Base-by-base conservation (phyloP, 2,888 invertebrate species). In the Oligia strigilis region DNA sequence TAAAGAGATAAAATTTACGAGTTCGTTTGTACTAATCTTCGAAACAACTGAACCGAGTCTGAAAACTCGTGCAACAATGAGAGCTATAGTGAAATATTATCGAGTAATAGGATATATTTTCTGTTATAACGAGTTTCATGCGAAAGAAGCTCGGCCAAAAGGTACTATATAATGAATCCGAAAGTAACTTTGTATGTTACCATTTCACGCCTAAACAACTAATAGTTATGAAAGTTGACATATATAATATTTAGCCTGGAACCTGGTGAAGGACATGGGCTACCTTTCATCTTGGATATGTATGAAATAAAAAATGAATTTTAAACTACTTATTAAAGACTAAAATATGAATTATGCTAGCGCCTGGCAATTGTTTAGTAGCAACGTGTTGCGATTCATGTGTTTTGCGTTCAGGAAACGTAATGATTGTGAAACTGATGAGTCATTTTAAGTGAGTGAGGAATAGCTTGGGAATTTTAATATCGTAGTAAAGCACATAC, bases 301-400 rank as follows among this genome's bases (percentile, higher is more conserved):
- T 29, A 49, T 70, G 0, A 29, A 70, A 14, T n/a, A 29, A 49
- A 6, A 8, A 0, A 70, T 52, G 36, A 23, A 71, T 40, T 14
- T 14, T 9, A 58, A 40, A 70, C 14, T 29, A 14, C 62, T 62
- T 14, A 19, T 3, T 69, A 23, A 4, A 4, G 19, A 6, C 49
- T 14, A 52, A 23, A 36, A 1, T 52, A 36, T 1, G 14, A 13
- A 46, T 46, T 36, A 36, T 14, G 49, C 9, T 49, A 36, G 40
- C 23, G 83, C 80, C 80, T 83, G 78, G 58, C 69, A 14, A 83
- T 70, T 65, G 58, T 36, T 49, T n/a, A 58, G 2, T 29, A 36
- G 83, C 80, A 83, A 77, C 4, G 23, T 77, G 62, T 81, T 58
- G 78, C 29, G 49, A 40, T 64, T 23, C 60, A 40, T 77, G 46